Conservation (phyloP, 2,113 vertebrate species). For the Ellobius talpinus region DNA sequence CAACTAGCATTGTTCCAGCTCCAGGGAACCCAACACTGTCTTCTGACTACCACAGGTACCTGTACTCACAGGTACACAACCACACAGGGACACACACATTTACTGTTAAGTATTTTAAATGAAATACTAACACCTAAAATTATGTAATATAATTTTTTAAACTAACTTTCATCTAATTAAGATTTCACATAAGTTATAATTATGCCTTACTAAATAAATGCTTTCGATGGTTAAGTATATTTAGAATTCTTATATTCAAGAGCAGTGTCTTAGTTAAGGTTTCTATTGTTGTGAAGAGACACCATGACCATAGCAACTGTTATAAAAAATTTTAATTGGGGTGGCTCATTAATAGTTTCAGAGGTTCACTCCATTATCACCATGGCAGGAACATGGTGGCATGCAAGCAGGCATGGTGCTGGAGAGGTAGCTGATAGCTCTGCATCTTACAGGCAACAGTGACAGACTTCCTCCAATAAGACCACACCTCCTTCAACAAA, state of each 20-base stretch:
- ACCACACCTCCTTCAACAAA: too few species aligned
- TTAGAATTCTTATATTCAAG: not conserved
- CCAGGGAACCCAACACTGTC: not conserved
- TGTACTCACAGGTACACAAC: too few species aligned
- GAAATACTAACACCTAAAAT: not conserved
- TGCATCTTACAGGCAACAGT: too few species aligned
- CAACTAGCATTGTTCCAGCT: not conserved
- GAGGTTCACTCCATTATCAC: too few species aligned
- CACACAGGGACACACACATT: not conserved
- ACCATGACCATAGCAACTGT: not conserved
- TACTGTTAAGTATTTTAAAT: not conserved
- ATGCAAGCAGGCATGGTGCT: too few species aligned
- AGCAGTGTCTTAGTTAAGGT: not conserved
- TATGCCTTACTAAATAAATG: not conserved
- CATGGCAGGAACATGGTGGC: too few species aligned
- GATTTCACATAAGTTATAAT: not conserved
- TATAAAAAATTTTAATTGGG: too few species aligned
- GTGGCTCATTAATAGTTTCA: too few species aligned
- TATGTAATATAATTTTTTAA: not conserved
- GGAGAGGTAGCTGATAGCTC: too few species aligned
- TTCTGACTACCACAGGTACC: not conserved
- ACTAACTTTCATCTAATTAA: not conserved
- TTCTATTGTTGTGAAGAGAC: not conserved
- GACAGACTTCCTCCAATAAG: too few species aligned
- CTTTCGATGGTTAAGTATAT: not conserved